Base-by-base conservation (phyloP, 30 jellyfish, hydroid and myxozoan genomes). In the Aurelia sp. region DNA sequence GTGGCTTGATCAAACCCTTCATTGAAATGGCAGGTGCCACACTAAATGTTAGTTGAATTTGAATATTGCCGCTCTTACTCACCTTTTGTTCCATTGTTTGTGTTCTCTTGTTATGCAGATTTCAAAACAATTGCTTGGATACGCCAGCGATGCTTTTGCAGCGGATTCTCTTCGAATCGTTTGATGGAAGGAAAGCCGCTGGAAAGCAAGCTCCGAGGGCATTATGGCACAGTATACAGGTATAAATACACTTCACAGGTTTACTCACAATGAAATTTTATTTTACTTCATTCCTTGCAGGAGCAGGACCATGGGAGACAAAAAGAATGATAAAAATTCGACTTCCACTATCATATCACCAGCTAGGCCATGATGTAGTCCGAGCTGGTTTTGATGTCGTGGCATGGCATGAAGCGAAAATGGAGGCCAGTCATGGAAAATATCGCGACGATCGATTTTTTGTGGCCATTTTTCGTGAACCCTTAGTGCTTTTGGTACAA, bases 171-270 rank as follows among this genome's bases (percentile, higher is more conserved):
- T 71, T 53, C 62, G 31, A 37, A 57, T 74, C 12, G 59, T 60
- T 71, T 33, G 23, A 82, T 75, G 90, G 55, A 44, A 44, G 55
- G 55, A 44, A 44, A 44, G 89, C 96, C 96, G 96, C 96, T 86
- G 96, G 96, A 75, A 86, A 86, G 67, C 85, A 55, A 72, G 96
- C 96, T 86, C 88, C 96, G 96, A 86, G 83, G 96, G 96, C 96
- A 73, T 86, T 89, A 86, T 86, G 96, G 88, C 96, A 21, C 74
- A 86, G 59, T 41, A 20, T 65, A 55, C 65, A 85, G 96, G 96
- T 86, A 33, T 65, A 44, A 44, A 44, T 44, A 44, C 55, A 4
- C 15, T 7, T 5, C 10, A 1, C 10, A 10, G 16, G 55, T 44
- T 44, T 3, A 44, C 3, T 16, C 16, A 1, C 0, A 44, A 44